Conservation (phyloP, 2,797 vertebrate genomes). For the Schizothorax lantsangensis region DNA sequence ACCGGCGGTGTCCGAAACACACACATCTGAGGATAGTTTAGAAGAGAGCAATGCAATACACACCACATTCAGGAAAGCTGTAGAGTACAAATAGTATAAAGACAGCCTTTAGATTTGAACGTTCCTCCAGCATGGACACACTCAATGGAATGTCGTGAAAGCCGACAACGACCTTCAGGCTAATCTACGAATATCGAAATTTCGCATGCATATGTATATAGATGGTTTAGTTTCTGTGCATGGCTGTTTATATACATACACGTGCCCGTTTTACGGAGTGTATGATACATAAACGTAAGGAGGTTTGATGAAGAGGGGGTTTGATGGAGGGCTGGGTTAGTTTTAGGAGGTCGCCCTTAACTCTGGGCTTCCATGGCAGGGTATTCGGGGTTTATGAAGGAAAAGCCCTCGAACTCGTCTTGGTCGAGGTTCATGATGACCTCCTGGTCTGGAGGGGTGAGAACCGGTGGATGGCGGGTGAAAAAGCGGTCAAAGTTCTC, state of each 20-base stretch:
- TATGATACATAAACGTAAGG: slow-evolving; percentile 43
- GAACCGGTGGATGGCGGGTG: slow-evolving; percentile 96
- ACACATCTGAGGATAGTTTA: slow-evolving; percentile 26
- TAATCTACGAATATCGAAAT: slow-evolving; percentile 36
- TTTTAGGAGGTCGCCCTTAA: slow-evolving; percentile 67
- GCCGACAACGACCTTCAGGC: neutral
- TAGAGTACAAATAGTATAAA: slow-evolving; percentile 32
- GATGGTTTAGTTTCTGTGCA: slow-evolving; percentile 42
- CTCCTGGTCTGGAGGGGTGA: slow-evolving; percentile 98
- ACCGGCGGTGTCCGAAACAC: neutral
- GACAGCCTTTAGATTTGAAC: slow-evolving; percentile 31
- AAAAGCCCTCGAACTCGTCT: slow-evolving; percentile 96
- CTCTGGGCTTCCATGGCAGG: slow-evolving; percentile 72
- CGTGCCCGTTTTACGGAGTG: slow-evolving; percentile 37
- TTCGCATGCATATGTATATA: slow-evolving; percentile 53
- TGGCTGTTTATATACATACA: slow-evolving; percentile 53
- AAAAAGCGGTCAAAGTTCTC: slow-evolving; percentile 99
- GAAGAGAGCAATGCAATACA: slow-evolving; percentile 43
- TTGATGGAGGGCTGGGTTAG: slow-evolving; percentile 39
- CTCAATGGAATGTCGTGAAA: slow-evolving; percentile 38
- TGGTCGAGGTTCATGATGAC: slow-evolving; percentile 99
- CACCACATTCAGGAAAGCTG: slow-evolving; percentile 29
- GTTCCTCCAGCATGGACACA: slow-evolving; percentile 23
- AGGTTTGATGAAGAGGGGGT: slow-evolving; percentile 41
- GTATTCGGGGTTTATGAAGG: slow-evolving; percentile 81